Conservation (phyloP, 2,113 vertebrate species). For the Scomber scombrus region DNA sequence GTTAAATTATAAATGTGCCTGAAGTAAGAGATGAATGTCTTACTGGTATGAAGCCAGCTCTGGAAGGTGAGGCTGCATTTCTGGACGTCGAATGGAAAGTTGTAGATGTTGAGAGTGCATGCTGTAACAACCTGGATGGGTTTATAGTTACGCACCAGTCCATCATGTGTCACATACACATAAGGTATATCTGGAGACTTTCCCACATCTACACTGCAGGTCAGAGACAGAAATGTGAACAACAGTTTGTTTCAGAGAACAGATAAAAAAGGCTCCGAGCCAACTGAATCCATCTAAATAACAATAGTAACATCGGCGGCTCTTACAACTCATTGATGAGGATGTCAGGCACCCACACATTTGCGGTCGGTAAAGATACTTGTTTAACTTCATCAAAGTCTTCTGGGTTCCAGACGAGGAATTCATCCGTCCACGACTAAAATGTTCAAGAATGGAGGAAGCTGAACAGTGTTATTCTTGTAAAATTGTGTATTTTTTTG, state of each 20-base stretch:
- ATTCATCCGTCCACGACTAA: conserved; percentile 95
- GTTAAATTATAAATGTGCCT: no score
- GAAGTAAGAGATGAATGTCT: conserved; percentile 45
- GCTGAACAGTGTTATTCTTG: no score
- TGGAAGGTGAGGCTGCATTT: conserved; percentile 98
- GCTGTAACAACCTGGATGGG: conserved; percentile 97
- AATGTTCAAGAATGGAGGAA: conserved; percentile 2
- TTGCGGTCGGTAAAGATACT: conserved; percentile 90
- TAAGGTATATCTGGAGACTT: conserved; percentile 96
- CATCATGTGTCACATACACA: conserved; percentile 89
- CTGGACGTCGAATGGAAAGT: conserved; percentile 98
- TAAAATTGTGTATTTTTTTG: no score
- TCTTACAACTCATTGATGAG: conserved; percentile 99
- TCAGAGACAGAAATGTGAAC: neutral
- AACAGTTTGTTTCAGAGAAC: fast-evolving
- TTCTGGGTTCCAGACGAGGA: conserved; percentile 93
- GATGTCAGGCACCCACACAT: conserved; percentile 97
- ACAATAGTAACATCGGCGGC: neutral
- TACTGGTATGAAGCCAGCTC: conserved; percentile 98
- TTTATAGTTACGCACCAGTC: conserved; percentile 94
- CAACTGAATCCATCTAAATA: fast-evolving
- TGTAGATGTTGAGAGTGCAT: conserved; percentile 98
- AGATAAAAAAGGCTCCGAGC: neutral
- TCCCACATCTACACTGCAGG: conserved; percentile 92
- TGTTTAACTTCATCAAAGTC: conserved; percentile 93